Evolutionary conservation across 2,797 vertebrate species (phyloP), one percentile per base, ranked within the genome.

Genomic region (Coranthus polyacanthus): DNA sequence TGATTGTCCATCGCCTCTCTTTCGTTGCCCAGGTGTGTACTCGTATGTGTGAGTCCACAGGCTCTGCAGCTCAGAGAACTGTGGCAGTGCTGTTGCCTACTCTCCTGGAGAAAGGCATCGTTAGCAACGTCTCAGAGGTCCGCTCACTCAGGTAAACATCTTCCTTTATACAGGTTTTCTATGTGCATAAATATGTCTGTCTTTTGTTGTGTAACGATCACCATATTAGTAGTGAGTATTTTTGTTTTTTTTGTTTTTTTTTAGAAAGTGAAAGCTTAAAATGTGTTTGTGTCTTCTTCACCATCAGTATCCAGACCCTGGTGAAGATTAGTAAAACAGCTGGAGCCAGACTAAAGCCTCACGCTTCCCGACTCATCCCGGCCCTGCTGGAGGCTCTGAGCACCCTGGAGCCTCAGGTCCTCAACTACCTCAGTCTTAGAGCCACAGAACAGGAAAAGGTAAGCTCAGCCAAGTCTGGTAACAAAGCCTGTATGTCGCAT

Each of bases 361-460:
- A 99, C 1, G 95, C 96, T 3, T 87, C 97, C 32, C 96, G 95
- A 70, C 94, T 99, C 77, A 97, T 99, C 61, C 98, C 98, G 0
- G 96, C 97, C 63, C 88, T 99, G 38, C 78, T 99, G 59, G 98
- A 99, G 78, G 96, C 98, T 6, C 89, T 99, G 46, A 99, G 95
- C 78, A 95, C 96, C 10, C 84, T 99, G 79, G 98, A 99, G 76
- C 97, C 98, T 50, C 98, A 99, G 39, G 96, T 99, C 79, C 96
- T 99, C 72, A 99, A 97, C 92, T 99, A 99, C 81, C 90, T 99
- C 92, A 99, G 98, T 64, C 93, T 99, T 64, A 94, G 96, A 83
- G 98, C 98, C 66, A 98, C 97, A 3, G 97, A 99, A 66, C 97
- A 99, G 82, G 98, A 99, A 87, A 99, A 99, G 95, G 98, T 98